Percentiles rank a stretch among this genome's conserved stretches.
Conservation (phyloP, 2,113 vertebrate genomes). For the Eubucco bourcierii region DNA sequence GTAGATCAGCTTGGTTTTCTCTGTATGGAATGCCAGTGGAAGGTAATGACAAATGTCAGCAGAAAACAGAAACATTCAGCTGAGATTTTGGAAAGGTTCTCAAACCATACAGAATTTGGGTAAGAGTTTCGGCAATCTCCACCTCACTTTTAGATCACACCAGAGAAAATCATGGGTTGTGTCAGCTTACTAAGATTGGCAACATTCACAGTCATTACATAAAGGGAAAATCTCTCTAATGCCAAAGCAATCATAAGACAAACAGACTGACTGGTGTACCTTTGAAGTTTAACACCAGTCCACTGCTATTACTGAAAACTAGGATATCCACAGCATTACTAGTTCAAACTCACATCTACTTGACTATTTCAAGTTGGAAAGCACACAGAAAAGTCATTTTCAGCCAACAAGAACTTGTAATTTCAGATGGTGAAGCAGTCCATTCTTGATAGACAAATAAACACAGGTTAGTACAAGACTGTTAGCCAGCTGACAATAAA, state of each 20-base stretch:
- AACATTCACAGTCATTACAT: background rate
- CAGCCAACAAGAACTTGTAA: background rate
- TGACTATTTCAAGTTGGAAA: background rate
- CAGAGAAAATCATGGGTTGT: background rate
- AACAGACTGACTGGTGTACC: background rate
- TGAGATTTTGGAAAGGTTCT: background rate
- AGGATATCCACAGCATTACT: background rate
- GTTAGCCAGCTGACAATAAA: background rate
- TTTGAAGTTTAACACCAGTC: background rate
- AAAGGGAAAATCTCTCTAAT: background rate
- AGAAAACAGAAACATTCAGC: background rate
- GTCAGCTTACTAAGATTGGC: background rate
- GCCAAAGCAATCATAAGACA: background rate
- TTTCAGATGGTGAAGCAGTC: background rate
- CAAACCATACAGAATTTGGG: background rate
- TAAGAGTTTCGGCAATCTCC: background rate
- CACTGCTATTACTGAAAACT: background rate
- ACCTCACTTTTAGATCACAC: background rate
- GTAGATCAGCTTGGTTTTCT: background rate
- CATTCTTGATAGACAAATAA: background rate
- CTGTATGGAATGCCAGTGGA: background rate
- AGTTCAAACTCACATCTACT: background rate
- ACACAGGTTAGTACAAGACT: background rate
- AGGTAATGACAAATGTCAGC: background rate
- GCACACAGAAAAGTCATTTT: background rate